Evolutionary conservation across 2,113 vertebrate genomes (phyloP).

Genomic region (Hystrix brachyura): DNA sequence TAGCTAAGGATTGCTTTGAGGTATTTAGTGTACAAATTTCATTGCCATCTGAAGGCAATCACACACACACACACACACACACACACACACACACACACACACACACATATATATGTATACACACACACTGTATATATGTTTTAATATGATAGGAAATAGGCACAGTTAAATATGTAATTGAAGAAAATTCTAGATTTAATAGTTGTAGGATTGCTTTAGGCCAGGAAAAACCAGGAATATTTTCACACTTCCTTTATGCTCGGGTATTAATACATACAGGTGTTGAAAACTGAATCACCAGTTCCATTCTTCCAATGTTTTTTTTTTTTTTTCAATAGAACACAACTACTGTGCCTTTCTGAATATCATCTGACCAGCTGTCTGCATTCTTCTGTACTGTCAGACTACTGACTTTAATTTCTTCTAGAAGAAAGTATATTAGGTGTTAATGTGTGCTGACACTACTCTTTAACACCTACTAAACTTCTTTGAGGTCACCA

Average conservation of each 20-base stretch:
- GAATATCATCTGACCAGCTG: background rate
- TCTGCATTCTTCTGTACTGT: background rate
- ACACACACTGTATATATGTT: background rate
- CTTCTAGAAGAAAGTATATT: background rate
- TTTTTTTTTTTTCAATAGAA: background rate
- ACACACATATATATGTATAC: too few species aligned
- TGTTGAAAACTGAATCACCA: background rate
- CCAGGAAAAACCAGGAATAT: background rate
- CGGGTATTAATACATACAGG: background rate
- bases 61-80: too few species aligned
- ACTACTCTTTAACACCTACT: background rate
- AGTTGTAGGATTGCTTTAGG: background rate
- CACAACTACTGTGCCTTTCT: background rate
- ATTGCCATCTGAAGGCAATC: background rate
- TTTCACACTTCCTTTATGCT: background rate
- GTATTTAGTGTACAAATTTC: background rate
- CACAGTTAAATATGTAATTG: background rate
- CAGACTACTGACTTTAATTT: background rate
- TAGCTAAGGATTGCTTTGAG: background rate
- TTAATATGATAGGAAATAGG: background rate
- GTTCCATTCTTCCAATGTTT: background rate
- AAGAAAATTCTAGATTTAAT: constrained; percentile 15
- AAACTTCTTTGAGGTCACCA: background rate
- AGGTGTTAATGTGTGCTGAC: background rate
- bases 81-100: too few species aligned